These are phyloP conservation scores for Megaustenia siamemsis DNA, from an alignment of 2,888 invertebrate species.

Conservation along the genomic window DNA sequence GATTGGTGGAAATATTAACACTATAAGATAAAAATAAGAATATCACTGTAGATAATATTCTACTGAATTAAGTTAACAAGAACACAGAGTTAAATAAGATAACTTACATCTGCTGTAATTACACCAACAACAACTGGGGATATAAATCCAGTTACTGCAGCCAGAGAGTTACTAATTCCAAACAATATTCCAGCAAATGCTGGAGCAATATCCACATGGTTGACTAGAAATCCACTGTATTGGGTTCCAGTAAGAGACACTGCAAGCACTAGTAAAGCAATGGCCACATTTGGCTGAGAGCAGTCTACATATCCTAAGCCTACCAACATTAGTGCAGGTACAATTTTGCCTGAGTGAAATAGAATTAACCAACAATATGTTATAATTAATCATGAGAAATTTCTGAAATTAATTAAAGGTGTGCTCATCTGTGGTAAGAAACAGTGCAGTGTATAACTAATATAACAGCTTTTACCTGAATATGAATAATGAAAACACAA, in stretches of 20 bases:
- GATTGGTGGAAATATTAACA: too few species aligned
- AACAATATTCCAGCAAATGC: conserved; percentile 78
- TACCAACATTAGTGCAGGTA: conserved; percentile 75
- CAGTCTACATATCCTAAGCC: conserved; percentile 77
- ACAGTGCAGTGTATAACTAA: too few species aligned
- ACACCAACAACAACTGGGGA: conserved; percentile 76
- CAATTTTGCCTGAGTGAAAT: conserved; percentile 69
- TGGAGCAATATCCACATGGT: conserved; percentile 80
- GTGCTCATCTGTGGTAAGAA: too few species aligned
- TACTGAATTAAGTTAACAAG: too few species aligned
- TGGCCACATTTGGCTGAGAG: conserved; percentile 69
- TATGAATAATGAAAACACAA: too few species aligned
- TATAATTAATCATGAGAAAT: too few species aligned
- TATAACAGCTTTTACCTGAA: too few species aligned
- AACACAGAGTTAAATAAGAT: too few species aligned
- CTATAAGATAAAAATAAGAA: too few species aligned
- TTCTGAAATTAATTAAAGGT: not conserved
- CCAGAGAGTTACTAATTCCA: conserved; percentile 79
- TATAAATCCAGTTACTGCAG: conserved; percentile 78
- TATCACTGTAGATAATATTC: too few species aligned
- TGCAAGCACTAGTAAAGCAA: conserved; percentile 73
- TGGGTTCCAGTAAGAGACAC: conserved; percentile 75
- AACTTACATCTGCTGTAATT: conserved; percentile 71
- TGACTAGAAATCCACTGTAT: conserved; percentile 79
- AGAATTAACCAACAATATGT: not conserved